A percentile compares a stretch with the other conserved stretches of the same genome.
Conservation (phyloP, 2,888 invertebrate genomes). For the Heliothis peltigera region DNA sequence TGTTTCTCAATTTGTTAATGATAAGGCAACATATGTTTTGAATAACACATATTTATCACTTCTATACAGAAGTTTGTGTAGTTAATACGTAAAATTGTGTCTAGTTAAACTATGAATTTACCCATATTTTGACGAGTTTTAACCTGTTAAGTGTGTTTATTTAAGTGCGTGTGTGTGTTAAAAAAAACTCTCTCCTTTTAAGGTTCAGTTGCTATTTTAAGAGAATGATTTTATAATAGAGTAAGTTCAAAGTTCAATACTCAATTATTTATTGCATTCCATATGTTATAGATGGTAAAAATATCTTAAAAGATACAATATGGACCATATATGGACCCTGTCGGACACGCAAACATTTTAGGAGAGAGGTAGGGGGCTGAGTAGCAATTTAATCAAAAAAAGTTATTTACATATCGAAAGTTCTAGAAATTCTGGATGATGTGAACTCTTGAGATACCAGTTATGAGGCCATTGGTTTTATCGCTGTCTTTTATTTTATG, state of each 20-base stretch:
- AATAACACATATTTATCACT: conserved; percentile 48
- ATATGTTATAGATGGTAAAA: no score
- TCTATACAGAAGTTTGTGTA: conserved; percentile 24
- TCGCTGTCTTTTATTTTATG: not conserved
- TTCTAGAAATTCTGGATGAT: conserved; percentile 18
- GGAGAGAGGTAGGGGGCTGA: no score
- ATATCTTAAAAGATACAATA: no score
- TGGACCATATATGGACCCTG: no score
- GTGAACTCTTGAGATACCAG: not conserved
- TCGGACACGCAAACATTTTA: no score
- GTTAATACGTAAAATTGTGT: conserved; percentile 21
- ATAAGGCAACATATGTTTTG: conserved; percentile 24
- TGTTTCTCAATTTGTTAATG: conserved; percentile 37
- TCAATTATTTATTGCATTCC: no score
- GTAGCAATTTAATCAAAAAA: no score
- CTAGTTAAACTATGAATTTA: not conserved
- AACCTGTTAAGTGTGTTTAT: not conserved
- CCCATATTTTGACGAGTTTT: not conserved
- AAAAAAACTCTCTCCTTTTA: not conserved
- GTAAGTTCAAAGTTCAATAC: conserved; percentile 27
- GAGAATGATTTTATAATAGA: conserved; percentile 21
- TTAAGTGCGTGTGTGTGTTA: no score
- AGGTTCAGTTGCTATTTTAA: not conserved
- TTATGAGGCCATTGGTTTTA: not conserved
- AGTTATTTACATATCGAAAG: no score